Evolutionary conservation across 2,888 invertebrate genomes (phyloP).

Genomic region (Cryptocheilus praepositus): DNA sequence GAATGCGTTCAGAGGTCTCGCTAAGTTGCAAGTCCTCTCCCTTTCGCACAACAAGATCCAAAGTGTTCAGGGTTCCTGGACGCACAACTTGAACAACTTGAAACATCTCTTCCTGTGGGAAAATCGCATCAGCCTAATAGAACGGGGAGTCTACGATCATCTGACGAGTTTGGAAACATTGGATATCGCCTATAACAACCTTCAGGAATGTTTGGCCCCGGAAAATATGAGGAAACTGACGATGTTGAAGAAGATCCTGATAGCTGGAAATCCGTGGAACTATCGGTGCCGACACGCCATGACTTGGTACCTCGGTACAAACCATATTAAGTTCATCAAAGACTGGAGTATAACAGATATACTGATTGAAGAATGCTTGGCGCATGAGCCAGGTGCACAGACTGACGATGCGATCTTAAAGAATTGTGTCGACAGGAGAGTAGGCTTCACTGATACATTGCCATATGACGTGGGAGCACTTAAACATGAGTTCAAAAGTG

Average conservation of each 20-base stretch:
- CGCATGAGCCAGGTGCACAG: slow-evolving; percentile 35
- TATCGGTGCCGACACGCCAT: slow-evolving; percentile 39
- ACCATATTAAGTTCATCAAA: slow-evolving; percentile 32
- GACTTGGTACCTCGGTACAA: slow-evolving; percentile 34
- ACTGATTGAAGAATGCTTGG: slow-evolving; percentile 45
- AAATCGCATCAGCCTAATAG: slow-evolving; percentile 36
- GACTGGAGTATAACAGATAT: slow-evolving; percentile 40
- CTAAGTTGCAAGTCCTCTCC: slow-evolving; percentile 29
- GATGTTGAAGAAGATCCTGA: slow-evolving; percentile 28
- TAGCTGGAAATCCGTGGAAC: slow-evolving; percentile 41
- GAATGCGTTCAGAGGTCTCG: slow-evolving; percentile 36
- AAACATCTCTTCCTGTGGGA: slow-evolving; percentile 30
- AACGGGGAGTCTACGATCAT: slow-evolving; percentile 31
- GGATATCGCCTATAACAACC: slow-evolving; percentile 38
- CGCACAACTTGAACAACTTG: slow-evolving; percentile 27
- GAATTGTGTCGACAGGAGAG: slow-evolving; percentile 36
- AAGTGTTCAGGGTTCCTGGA: slow-evolving; percentile 35
- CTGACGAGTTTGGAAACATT: slow-evolving; percentile 26
- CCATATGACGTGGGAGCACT: slow-evolving; percentile 12
- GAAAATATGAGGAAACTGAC: slow-evolving; percentile 29
- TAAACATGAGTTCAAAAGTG: no score
- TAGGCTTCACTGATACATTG: slow-evolving; percentile 17
- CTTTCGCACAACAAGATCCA: slow-evolving; percentile 38
- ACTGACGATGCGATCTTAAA: slow-evolving; percentile 24
- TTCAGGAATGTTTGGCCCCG: slow-evolving; percentile 18